Evolutionary conservation across 2,888 invertebrate species (phyloP).

Genomic region (Dynastes hyllus): DNA sequence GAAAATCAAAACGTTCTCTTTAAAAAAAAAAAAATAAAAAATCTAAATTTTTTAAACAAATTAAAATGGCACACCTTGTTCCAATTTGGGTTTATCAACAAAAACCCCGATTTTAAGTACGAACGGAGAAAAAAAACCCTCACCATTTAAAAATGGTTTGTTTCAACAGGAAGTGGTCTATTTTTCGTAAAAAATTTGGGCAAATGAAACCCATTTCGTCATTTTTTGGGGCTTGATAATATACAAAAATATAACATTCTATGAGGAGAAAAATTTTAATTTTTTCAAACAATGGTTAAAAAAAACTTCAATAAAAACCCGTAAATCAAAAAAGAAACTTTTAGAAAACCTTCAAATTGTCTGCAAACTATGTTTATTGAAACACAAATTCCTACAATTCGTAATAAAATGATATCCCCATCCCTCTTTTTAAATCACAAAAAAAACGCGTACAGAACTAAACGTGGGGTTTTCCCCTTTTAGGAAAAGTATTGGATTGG

Average conservation of each 20-base stretch:
- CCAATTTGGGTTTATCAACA: neutral
- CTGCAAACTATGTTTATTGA: neutral
- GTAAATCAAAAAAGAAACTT: neutral
- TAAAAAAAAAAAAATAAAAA: slow-evolving; percentile 29
- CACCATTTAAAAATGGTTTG: neutral
- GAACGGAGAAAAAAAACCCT: neutral
- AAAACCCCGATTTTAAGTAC: neutral
- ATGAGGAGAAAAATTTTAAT: slow-evolving; percentile 13
- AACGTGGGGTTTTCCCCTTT: neutral
- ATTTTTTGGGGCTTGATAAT: too few species aligned
- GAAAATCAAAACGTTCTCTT: slow-evolving; percentile 31
- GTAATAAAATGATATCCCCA: neutral
- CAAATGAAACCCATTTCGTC: neutral
- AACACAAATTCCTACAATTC: neutral
- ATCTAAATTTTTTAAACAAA: neutral
- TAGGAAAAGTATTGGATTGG: slow-evolving; percentile 20
- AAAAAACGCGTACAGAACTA: neutral
- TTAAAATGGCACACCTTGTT: slow-evolving; percentile 4
- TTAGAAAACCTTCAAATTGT: neutral
- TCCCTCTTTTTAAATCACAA: neutral
- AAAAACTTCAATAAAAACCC: neutral
- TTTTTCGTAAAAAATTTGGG: neutral
- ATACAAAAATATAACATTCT: neutral
- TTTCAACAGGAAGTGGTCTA: neutral
- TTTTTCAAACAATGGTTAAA: neutral